These are phyloP conservation scores for Vimba vimba DNA, from an alignment of 2,113 vertebrate species.

Conservation along the genomic window DNA sequence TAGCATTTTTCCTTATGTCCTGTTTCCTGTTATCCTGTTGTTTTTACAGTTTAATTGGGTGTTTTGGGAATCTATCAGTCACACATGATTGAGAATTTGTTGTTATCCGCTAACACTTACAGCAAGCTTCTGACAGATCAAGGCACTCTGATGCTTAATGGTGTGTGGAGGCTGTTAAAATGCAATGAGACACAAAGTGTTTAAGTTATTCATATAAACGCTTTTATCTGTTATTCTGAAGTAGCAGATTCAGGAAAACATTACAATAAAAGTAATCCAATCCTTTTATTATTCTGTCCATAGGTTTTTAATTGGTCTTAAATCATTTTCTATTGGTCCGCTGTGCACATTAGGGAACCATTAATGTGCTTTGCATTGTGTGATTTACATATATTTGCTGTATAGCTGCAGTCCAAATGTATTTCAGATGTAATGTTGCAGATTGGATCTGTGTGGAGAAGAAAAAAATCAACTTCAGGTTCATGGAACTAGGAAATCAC, in stretches of 20 bases:
- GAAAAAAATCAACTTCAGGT: neutral
- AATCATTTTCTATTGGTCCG: neutral
- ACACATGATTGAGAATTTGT: conserved; percentile 54
- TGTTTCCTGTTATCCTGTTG: neutral
- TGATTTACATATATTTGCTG: neutral
- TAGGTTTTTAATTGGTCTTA: neutral
- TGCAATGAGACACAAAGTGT: conserved; percentile 45
- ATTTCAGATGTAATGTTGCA: neutral
- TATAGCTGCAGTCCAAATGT: neutral
- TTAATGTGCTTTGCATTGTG: neutral
- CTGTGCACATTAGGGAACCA: neutral
- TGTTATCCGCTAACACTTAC: conserved; percentile 43
- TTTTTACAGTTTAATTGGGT: conserved; percentile 46
- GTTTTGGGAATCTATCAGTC: conserved; percentile 49
- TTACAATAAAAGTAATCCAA: neutral
- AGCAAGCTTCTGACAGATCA: conserved; percentile 46
- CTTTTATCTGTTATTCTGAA: conserved; percentile 1
- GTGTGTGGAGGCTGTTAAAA: conserved; percentile 56
- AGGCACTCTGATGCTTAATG: conserved; percentile 56
- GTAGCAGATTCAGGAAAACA: conserved; percentile 3
- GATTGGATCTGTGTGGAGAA: neutral
- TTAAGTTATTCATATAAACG: neutral
- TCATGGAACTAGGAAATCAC: neutral
- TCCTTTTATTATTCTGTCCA: conserved; percentile 20
- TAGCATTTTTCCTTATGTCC: conserved; percentile 18